Evolutionary conservation across 2,113 vertebrate genomes (phyloP).

Genomic region (Neogale vison): DNA sequence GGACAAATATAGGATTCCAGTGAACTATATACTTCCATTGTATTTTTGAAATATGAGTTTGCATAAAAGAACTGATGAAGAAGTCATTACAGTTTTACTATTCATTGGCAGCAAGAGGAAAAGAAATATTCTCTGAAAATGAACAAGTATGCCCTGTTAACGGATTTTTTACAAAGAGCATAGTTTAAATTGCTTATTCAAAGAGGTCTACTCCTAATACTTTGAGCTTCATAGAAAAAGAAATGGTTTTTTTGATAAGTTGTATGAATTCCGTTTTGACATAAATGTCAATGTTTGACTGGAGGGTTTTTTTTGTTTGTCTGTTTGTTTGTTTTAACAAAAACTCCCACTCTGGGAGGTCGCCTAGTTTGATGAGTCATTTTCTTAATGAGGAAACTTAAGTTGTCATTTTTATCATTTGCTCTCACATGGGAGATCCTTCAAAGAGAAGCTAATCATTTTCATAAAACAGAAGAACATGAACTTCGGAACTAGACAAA

Average conservation of each 20-base stretch:
- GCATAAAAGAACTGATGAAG: slow-evolving; percentile 48
- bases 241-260: background rate
- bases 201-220: background rate
- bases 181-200: slow-evolving; percentile 62
- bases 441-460: slow-evolving; percentile 46
- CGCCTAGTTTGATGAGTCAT: slow-evolving; percentile 38
- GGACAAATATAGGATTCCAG: slow-evolving; percentile 32
- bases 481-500: slow-evolving; percentile 48
- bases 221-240: slow-evolving; percentile 44
- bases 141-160: slow-evolving; percentile 50
- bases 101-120: background rate
- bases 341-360: slow-evolving; percentile 23
- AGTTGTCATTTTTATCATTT: slow-evolving; percentile 23
- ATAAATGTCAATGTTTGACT: slow-evolving; percentile 54
- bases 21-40: background rate
- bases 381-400: slow-evolving; percentile 58
- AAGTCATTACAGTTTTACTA: slow-evolving; percentile 21
- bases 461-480: slow-evolving; percentile 30
- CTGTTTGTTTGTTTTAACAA: background rate
- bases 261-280: slow-evolving; percentile 32
- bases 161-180: background rate
- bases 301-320: background rate
- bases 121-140: slow-evolving; percentile 55
- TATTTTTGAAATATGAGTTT: slow-evolving; percentile 43
- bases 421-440: slow-evolving; percentile 28